Evolutionary conservation across 1,140 invertebrate genomes (phyloP).

Genomic region (Drosophila lacteicornis): DNA sequence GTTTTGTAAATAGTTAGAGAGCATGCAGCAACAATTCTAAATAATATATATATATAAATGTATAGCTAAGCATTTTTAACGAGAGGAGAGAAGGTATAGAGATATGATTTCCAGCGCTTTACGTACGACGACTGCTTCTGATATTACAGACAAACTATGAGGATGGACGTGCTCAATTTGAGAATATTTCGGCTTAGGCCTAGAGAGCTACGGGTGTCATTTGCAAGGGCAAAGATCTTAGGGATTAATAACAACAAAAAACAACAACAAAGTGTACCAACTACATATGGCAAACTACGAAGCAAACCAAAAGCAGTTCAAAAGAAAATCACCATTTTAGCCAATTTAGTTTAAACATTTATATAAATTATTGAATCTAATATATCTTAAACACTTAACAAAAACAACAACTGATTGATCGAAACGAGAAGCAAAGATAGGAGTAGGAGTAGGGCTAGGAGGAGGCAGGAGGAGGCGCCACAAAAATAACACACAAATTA

Average conservation of each 20-base stretch:
- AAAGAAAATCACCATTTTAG: conserved; percentile 76
- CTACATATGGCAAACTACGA: conserved; percentile 68
- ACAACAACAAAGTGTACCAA: conserved; percentile 24
- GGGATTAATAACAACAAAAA: conserved; percentile 29
- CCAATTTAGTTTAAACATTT: conserved; percentile 82
- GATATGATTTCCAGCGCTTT: conserved; percentile 64
- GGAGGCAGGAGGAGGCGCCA: conserved; percentile 29
- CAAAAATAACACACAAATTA: conserved; percentile 53
- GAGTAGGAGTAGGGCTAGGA: background rate
- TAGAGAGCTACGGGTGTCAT: conserved; percentile 50
- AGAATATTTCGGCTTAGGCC: conserved; percentile 52
- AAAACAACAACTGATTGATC: conserved; percentile 26
- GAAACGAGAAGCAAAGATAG: conserved; percentile 17
- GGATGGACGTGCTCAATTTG: conserved; percentile 59
- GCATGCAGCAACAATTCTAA: conserved; percentile 28
- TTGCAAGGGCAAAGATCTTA: conserved; percentile 43
- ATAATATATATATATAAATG: conserved; percentile 52
- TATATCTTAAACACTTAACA: conserved; percentile 55
- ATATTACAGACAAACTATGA: conserved; percentile 59
- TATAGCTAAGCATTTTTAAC: conserved; percentile 71
- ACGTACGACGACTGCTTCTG: conserved; percentile 72
- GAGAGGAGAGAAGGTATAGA: conserved; percentile 2
- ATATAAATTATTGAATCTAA: conserved; percentile 69
- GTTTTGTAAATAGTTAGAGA: conserved; percentile 47
- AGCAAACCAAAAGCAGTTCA: conserved; percentile 82